Evolutionary conservation across 1,140 invertebrate genomes (phyloP).

Genomic region (Lasaia peninsularis): DNA sequence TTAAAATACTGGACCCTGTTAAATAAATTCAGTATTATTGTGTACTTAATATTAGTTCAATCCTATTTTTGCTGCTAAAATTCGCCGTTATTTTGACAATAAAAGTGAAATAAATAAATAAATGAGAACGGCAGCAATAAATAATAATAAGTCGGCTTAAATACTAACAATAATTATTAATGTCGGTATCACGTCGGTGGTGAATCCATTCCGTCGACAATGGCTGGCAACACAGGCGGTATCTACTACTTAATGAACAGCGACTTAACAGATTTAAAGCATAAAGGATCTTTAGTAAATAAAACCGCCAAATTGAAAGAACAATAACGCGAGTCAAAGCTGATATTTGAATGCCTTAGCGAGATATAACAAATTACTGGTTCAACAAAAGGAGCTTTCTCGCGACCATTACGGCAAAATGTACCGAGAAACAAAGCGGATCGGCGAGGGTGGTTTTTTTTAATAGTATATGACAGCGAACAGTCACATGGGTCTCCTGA

Average conservation of each 20-base stretch:
- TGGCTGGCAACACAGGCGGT: slow-evolving; percentile 34
- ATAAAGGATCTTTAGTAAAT: slow-evolving; percentile 71
- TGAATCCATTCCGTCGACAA: slow-evolving; percentile 50
- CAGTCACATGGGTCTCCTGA: no score
- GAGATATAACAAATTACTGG: slow-evolving; percentile 71
- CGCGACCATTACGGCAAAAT: slow-evolving; percentile 66
- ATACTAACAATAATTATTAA: background rate
- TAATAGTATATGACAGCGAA: no score
- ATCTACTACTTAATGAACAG: slow-evolving; percentile 36
- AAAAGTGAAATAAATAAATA: no score
- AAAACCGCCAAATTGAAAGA: slow-evolving; percentile 70
- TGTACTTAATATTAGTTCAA: no score
- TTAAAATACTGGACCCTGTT: no score
- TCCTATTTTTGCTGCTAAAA: no score
- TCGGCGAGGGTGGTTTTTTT: slow-evolving; percentile 54
- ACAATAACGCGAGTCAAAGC: slow-evolving; percentile 73
- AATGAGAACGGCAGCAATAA: background rate
- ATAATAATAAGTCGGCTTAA: background rate
- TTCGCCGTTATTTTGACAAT: no score
- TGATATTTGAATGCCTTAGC: slow-evolving; percentile 64
- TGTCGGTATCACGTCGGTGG: slow-evolving; percentile 37
- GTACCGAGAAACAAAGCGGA: slow-evolving; percentile 61
- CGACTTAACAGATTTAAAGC: slow-evolving; percentile 59
- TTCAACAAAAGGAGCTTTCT: slow-evolving; percentile 74
- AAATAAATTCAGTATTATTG: no score